Evolutionary conservation across 2,797 vertebrate genomes (phyloP).

Genomic region (Sebastes cheni): DNA sequence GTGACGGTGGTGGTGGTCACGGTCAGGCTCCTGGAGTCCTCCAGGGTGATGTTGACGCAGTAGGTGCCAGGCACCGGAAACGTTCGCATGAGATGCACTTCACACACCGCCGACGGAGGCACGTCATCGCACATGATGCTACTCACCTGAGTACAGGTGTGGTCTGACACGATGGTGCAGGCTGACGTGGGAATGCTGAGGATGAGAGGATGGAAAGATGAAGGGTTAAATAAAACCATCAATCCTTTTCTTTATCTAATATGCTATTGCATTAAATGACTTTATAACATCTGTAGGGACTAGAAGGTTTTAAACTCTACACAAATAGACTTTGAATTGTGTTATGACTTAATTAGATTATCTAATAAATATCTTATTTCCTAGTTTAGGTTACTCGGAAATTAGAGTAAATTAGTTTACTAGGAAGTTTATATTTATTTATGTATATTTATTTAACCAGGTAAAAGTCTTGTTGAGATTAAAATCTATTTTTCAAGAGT

Average conservation of each 20-base stretch:
- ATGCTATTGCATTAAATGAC: neutral
- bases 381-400: neutral
- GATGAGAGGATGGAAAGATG: neutral
- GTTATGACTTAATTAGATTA: neutral
- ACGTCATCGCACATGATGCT: slow-evolving; percentile 84
- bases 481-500: too few relatives aligned
- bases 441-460: too few relatives aligned
- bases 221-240: neutral
- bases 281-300: neutral
- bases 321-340: neutral
- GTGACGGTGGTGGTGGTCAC: slow-evolving; percentile 88
- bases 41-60: slow-evolving; percentile 94
- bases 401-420: too few relatives aligned
- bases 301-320: neutral
- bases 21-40: slow-evolving; percentile 83
- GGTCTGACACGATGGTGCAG: slow-evolving; percentile 90
- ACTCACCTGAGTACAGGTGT: slow-evolving; percentile 83
- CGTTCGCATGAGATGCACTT: slow-evolving; percentile 84
- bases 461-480: too few relatives aligned
- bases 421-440: too few relatives aligned
- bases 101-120: slow-evolving; percentile 65
- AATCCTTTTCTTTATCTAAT: neutral
- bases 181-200: slow-evolving; percentile 88
- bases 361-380: neutral
- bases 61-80: slow-evolving; percentile 90